Percentiles rank a stretch among this genome's conserved stretches.
Conservation (phyloP, 92 coral and sea anemone species). For the Hydrozoanthus gracilis region DNA sequence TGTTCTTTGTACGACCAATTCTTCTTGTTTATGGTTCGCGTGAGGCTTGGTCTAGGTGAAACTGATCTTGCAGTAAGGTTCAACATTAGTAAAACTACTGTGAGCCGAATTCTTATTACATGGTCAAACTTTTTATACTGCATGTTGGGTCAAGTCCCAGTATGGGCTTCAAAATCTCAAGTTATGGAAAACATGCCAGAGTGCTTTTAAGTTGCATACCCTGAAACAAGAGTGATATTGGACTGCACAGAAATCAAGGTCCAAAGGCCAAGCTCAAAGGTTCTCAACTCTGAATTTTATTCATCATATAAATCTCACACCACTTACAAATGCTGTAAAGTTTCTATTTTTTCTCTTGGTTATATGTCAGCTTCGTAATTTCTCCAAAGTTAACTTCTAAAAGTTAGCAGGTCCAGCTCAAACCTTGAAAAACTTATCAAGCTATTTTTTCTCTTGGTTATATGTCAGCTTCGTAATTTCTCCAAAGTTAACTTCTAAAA, state of each 20-base stretch:
- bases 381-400: no score
- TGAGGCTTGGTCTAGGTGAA: slow-evolving; percentile 41
- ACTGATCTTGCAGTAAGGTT: slow-evolving; percentile 55
- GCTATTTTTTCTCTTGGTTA: no score
- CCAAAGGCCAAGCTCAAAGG: slow-evolving; percentile 59
- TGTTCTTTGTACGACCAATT: slow-evolving; percentile 26
- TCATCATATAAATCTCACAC: slow-evolving; percentile 51
- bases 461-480: no score
- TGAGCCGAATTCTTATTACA: slow-evolving; percentile 46
- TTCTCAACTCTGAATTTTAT: slow-evolving; percentile 55
- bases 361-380: no score
- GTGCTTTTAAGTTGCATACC: slow-evolving; percentile 26
- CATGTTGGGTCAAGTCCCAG: slow-evolving; percentile 55
- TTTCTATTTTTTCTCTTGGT: no score
- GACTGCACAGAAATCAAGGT: slow-evolving; percentile 60
- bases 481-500: no score
- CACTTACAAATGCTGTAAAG: slow-evolving; percentile 38
- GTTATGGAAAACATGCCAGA: slow-evolving; percentile 38
- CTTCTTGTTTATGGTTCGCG: slow-evolving; percentile 52
- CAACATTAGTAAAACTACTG: slow-evolving; percentile 33
- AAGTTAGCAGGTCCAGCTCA: no score
- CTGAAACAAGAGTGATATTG: slow-evolving; percentile 39
- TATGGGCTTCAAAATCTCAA: slow-evolving; percentile 51
- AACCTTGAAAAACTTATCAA: background rate
- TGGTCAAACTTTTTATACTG: slow-evolving; percentile 49